Conservation (phyloP, 2,797 vertebrate species). For the Macroramphosus scolopax region DNA sequence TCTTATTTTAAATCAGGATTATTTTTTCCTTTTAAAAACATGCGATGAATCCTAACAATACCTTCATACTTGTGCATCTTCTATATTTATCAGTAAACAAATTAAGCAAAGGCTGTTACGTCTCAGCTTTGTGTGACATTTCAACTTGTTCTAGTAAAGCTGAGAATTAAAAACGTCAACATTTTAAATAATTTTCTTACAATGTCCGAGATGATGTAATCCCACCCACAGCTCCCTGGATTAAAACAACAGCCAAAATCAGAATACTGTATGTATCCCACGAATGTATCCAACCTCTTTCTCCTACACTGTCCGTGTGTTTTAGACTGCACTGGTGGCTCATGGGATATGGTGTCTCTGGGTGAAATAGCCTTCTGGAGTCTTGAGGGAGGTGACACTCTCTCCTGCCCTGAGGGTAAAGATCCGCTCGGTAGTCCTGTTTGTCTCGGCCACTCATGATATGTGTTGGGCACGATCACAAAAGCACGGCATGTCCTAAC, state of each 20-base stretch:
- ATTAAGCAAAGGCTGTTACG: not conserved
- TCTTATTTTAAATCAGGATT: not conserved
- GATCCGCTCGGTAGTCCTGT: slow-evolving; percentile 44
- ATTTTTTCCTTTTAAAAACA: slow-evolving; percentile 1
- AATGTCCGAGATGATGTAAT: not conserved
- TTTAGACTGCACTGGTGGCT: slow-evolving; percentile 75
- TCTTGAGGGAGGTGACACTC: slow-evolving; percentile 79
- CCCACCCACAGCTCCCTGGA: slow-evolving; percentile 6
- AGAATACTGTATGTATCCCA: slow-evolving; percentile 12
- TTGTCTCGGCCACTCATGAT: slow-evolving; percentile 39
- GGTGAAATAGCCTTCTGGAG: slow-evolving; percentile 83
- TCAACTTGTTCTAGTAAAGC: not conserved
- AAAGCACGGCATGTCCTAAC: slow-evolving; percentile 60
- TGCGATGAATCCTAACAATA: too few relatives aligned
- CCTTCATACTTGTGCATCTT: not conserved
- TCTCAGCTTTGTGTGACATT: not conserved
- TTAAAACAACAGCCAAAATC: slow-evolving; percentile 5
- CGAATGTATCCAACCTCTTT: slow-evolving; percentile 33
- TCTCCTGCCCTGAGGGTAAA: slow-evolving; percentile 74
- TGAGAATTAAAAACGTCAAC: not conserved
- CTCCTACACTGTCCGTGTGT: slow-evolving; percentile 59
- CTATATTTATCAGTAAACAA: not conserved
- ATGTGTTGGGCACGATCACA: slow-evolving; percentile 43
- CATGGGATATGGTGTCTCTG: slow-evolving; percentile 79
- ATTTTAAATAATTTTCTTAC: not conserved